Conservation (phyloP, 2,888 invertebrate species). For the Uloborus plumipes region DNA sequence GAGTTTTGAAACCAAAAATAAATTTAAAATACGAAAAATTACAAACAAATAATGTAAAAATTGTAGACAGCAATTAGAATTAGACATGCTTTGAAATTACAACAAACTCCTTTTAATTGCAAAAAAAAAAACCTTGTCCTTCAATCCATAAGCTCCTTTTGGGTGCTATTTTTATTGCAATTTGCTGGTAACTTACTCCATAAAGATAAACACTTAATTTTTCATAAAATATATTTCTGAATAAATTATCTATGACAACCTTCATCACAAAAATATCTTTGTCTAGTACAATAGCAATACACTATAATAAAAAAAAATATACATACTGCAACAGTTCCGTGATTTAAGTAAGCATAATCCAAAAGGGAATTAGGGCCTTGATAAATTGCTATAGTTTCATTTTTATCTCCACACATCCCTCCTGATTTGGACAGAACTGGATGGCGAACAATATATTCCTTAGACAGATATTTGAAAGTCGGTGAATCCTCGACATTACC, state of each 20-base stretch:
- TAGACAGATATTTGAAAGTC: conserved; percentile 57
- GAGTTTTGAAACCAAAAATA: no score
- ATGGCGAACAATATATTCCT: conserved; percentile 60
- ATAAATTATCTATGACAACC: background rate
- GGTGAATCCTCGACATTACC: conserved; percentile 18
- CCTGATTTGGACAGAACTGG: conserved; percentile 52
- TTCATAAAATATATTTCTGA: background rate
- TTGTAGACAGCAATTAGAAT: no score
- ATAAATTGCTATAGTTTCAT: background rate
- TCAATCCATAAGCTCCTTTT: no score
- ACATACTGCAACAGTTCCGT: conserved; percentile 66
- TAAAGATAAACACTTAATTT: background rate
- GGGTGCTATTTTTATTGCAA: no score
- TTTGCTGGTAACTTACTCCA: no score
- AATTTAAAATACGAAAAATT: no score
- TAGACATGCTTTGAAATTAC: no score
- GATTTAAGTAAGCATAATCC: conserved; percentile 67
- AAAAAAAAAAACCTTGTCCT: no score
- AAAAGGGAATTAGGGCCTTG: conserved; percentile 65
- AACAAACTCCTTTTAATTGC: no score
- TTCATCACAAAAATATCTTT: background rate
- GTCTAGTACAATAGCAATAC: conserved; percentile 9
- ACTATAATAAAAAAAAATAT: conserved; percentile 1
- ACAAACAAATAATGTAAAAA: no score
- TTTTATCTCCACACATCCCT: conserved; percentile 35